Conservation (phyloP, 2,113 vertebrate species). For the Oenanthe melanoleuca region DNA sequence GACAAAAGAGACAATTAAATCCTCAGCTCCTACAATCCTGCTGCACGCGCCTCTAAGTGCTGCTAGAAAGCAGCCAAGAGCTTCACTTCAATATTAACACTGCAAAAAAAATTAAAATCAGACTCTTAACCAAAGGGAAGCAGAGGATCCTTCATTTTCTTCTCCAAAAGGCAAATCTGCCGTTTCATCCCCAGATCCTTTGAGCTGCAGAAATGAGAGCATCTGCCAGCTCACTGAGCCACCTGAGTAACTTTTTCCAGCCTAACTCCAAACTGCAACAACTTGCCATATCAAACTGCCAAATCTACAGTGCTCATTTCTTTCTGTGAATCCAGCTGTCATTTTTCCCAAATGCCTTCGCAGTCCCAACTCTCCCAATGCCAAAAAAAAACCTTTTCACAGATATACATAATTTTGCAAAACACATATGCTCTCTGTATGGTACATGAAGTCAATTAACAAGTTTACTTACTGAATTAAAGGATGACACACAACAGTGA, state of each 20-base stretch:
- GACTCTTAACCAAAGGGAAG: neutral
- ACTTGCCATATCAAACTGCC: constrained; percentile 46
- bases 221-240: constrained; percentile 34
- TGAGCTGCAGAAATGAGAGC: neutral
- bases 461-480: constrained; percentile 57
- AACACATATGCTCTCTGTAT: constrained; percentile 66
- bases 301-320: constrained; percentile 36
- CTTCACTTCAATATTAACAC: neutral
- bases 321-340: constrained; percentile 64
- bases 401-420: constrained; percentile 63
- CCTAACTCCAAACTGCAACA: constrained; percentile 14
- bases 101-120: neutral
- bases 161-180: neutral
- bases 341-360: constrained; percentile 55
- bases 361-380: constrained; percentile 57
- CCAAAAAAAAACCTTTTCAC: constrained; percentile 61
- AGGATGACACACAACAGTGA: constrained; percentile 59
- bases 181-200: neutral
- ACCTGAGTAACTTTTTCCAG: constrained; percentile 63
- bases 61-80: neutral
- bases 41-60: fast-evolving
- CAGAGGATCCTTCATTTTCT: neutral
- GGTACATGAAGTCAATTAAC: constrained; percentile 63
- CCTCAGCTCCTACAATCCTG: neutral
- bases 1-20: neutral